Conservation (phyloP, 1,140 invertebrate species). For the Brachystomella parvula region DNA sequence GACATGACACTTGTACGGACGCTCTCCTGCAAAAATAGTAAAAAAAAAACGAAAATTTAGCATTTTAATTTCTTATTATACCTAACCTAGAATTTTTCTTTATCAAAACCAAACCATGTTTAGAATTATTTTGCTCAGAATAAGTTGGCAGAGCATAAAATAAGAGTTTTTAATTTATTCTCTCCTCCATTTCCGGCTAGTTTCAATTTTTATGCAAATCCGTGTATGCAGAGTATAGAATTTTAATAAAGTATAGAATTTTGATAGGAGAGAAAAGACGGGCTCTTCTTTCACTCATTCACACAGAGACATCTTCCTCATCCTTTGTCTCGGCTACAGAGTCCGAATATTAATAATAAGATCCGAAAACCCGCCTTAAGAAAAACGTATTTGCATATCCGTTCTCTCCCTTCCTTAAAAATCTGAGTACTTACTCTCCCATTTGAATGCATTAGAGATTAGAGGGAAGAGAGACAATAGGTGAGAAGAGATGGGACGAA, state of each 20-base stretch:
- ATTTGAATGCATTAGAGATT: neutral
- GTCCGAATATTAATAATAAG: conserved; percentile 8
- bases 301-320: too few species aligned
- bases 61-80: too few species aligned
- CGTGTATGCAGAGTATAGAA: too few species aligned
- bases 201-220: conserved; percentile 13
- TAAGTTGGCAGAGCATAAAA: neutral
- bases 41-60: too few species aligned
- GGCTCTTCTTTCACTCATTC: too few species aligned
- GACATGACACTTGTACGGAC: conserved; percentile 92
- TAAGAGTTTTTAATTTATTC: conserved; percentile 6
- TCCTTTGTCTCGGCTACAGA: neutral
- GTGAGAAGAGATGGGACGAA: conserved; percentile 5
- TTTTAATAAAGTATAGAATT: too few species aligned
- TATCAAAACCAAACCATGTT: neutral
- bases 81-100: neutral
- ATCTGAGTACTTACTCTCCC: neutral
- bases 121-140: neutral
- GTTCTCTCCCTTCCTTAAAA: neutral
- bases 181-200: conserved; percentile 21
- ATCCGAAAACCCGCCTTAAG: neutral
- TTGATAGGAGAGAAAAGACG: too few species aligned
- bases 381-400: neutral
- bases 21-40: conserved; percentile 66
- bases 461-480: conserved; percentile 1